Conservation (phyloP, 2,888 invertebrate genomes). For the Drosophila kanekoi region DNA sequence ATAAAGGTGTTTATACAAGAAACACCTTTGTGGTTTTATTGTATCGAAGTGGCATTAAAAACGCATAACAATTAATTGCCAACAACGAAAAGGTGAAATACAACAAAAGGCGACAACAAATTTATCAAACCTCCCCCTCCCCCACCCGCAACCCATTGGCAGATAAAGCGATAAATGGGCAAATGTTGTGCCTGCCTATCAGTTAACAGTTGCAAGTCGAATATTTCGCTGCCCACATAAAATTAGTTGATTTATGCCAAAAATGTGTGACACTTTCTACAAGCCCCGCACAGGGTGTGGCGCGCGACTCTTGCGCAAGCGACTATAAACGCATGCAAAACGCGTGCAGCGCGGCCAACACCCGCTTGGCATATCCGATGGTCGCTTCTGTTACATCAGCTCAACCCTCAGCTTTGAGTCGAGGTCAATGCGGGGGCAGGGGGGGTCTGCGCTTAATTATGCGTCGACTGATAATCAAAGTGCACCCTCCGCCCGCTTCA, state of each 20-base stretch:
- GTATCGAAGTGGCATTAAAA: constrained; percentile 61
- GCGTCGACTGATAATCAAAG: constrained; percentile 57
- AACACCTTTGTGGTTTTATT: constrained; percentile 29
- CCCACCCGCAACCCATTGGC: background rate
- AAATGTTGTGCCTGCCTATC: constrained; percentile 11
- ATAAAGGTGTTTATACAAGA: constrained; percentile 54
- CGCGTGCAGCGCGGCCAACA: constrained; percentile 74
- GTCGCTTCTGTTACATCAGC: constrained; percentile 39
- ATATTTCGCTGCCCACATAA: constrained; percentile 26
- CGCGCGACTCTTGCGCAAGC: constrained; percentile 60
- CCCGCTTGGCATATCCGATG: constrained; percentile 8
- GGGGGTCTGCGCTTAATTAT: constrained; percentile 50
- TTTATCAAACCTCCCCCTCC: constrained; percentile 52
- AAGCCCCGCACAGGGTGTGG: constrained; percentile 56
- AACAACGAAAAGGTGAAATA: constrained; percentile 15
- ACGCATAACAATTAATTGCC: constrained; percentile 70
- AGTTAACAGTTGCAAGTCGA: background rate
- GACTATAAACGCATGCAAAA: constrained; percentile 72
- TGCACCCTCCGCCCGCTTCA: background rate
- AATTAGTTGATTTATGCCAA: constrained; percentile 73
- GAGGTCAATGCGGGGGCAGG: constrained; percentile 56
- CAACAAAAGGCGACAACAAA: constrained; percentile 40
- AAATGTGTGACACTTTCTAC: constrained; percentile 72
- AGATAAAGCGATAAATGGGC: background rate
- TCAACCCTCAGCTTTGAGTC: constrained; percentile 30